Evolutionary conservation across 2,113 vertebrate genomes (phyloP).

Genomic region (Apteryx owenii): DNA sequence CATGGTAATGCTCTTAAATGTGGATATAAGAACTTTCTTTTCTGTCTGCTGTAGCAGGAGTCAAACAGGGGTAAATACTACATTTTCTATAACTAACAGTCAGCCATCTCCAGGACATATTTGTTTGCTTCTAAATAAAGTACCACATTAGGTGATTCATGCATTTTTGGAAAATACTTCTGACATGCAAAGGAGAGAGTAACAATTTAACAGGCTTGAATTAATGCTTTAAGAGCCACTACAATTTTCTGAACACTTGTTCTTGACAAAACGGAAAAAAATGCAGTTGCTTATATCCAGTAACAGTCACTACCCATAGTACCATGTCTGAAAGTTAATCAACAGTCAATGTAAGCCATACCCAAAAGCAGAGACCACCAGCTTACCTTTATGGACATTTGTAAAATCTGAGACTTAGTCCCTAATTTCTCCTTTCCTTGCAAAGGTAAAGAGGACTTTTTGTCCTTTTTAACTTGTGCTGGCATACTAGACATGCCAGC

Average conservation of each 20-base stretch:
- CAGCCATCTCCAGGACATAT: conserved; percentile 9
- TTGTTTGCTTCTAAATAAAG: conserved; percentile 38
- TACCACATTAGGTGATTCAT: conserved; percentile 13
- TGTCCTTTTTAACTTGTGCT: neutral
- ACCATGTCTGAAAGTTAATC: neutral
- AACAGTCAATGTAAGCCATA: neutral
- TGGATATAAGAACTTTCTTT: neutral
- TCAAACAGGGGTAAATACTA: conserved; percentile 1
- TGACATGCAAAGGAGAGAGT: neutral
- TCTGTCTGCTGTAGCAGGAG: neutral
- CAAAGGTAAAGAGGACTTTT: neutral
- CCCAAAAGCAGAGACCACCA: neutral
- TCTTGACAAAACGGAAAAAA: neutral
- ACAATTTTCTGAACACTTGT: neutral
- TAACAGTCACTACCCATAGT: neutral
- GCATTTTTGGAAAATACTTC: neutral
- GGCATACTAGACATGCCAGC: neutral
- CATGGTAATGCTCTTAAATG: neutral
- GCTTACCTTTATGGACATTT: neutral
- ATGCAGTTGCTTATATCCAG: neutral
- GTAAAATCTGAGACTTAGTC: neutral
- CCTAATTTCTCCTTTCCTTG: neutral
- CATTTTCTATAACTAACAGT: conserved; percentile 2
- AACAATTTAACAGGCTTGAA: neutral
- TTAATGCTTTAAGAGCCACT: neutral